Evolutionary conservation across 2,113 vertebrate genomes (phyloP).

Genomic region (Heterotis niloticus): DNA sequence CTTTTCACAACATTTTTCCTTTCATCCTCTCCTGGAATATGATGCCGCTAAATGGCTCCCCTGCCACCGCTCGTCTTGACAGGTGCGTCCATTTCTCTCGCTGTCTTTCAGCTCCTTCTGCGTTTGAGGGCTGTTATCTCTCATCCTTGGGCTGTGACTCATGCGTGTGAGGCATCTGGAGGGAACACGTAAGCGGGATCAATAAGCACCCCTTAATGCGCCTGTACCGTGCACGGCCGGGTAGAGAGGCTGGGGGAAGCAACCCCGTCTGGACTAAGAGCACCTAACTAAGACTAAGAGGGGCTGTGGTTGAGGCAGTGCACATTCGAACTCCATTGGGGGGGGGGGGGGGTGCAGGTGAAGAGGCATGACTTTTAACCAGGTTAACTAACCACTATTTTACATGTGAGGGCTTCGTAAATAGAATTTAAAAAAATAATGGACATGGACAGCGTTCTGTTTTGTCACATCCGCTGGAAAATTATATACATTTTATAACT

Average conservation of each 20-base stretch:
- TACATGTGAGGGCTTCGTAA: background rate
- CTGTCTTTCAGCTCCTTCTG: constrained; percentile 6
- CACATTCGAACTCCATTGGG: background rate
- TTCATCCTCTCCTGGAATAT: background rate
- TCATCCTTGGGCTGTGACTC: background rate
- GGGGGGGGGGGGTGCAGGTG: background rate
- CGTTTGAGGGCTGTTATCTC: background rate
- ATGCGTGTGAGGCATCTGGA: background rate
- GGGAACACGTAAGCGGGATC: background rate
- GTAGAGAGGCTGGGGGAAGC: background rate
- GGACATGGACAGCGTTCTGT: background rate
- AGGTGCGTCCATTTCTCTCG: background rate
- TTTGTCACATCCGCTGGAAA: too few relatives aligned
- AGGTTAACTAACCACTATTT: background rate
- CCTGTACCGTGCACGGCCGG: background rate
- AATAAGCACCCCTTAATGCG: background rate
- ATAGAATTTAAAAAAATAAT: background rate
- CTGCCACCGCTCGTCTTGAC: background rate
- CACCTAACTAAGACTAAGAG: too few relatives aligned
- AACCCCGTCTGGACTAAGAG: constrained; percentile 6
- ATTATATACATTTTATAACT: too few relatives aligned
- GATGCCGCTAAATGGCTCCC: background rate
- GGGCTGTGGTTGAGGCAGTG: background rate
- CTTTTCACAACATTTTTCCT: too few relatives aligned
- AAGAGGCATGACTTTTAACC: background rate